A percentile compares a stretch with the other conserved stretches of the same genome.
phyloP scores from a whole-genome alignment of 2,797 vertebrate species.

The Erethizon dorsatum region DNA sequence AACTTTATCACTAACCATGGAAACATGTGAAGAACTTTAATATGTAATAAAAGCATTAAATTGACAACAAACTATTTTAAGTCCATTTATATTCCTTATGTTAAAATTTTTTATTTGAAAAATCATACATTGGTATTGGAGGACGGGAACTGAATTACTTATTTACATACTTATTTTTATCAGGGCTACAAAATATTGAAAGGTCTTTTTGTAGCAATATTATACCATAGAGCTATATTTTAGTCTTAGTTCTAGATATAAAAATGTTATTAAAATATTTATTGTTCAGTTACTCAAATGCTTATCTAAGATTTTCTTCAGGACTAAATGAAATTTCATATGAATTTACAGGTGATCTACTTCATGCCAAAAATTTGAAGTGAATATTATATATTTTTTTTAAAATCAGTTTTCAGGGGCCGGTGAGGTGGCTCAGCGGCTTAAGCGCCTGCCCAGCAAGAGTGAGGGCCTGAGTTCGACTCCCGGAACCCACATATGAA shows the following conservation, averaged over 20 bases:
- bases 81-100: neutral
- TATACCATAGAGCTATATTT: neutral
- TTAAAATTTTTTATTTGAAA: neutral
- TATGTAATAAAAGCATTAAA: neutral
- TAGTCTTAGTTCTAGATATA: neutral
- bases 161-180: neutral
- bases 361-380: neutral
- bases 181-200: neutral
- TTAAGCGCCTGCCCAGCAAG: no score
- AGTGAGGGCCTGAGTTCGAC: no score
- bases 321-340: neutral
- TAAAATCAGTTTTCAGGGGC: no score
- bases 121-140: neutral
- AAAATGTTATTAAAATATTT: neutral
- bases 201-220: neutral
- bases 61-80: neutral
- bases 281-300: neutral
- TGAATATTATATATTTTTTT: neutral
- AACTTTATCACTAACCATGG: neutral
- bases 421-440: no score
- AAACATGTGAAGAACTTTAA: neutral
- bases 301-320: neutral
- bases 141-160: neutral
- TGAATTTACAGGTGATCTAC: neutral
- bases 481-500: no score